These are phyloP conservation scores for Hyppa rectilinea DNA, from an alignment of 2,888 invertebrate genomes.

Conservation along the genomic window DNA sequence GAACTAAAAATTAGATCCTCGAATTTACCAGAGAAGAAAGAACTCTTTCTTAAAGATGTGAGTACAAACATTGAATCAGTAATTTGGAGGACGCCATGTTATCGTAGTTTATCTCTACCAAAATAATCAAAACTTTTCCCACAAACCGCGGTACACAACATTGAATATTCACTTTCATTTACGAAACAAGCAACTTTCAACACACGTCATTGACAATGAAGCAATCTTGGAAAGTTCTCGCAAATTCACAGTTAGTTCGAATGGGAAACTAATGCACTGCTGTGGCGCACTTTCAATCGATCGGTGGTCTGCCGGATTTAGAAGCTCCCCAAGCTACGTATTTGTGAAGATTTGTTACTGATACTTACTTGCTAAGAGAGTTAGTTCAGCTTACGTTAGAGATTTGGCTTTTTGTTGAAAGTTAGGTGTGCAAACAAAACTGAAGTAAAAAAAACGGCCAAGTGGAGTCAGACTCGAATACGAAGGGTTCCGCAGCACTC, in stretches of 20 bases:
- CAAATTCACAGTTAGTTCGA: conserved; percentile 22
- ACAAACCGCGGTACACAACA: background rate
- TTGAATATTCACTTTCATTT: background rate
- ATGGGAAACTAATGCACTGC: conserved; percentile 45
- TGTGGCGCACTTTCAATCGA: conserved; percentile 41
- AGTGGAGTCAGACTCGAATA: too few species aligned
- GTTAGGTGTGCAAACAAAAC: too few species aligned
- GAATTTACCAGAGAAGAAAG: too few species aligned
- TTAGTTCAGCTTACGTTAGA: background rate
- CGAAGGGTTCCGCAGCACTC: too few species aligned
- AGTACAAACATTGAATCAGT: too few species aligned
- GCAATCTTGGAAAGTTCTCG: conserved; percentile 5
- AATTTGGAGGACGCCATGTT: too few species aligned
- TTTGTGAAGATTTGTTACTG: conserved; percentile 35
- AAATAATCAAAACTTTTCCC: too few species aligned
- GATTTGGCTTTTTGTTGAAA: too few species aligned
- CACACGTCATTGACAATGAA: conserved; percentile 2
- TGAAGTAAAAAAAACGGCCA: too few species aligned
- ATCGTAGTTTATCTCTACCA: too few species aligned
- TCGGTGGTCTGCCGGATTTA: conserved; percentile 13
- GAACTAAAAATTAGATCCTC: too few species aligned
- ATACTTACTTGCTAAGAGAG: background rate
- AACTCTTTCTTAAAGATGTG: too few species aligned
- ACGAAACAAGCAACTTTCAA: background rate
- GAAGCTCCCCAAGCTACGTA: conserved; percentile 18